Percentiles rank a stretch among this genome's conserved stretches.
Evolutionary conservation across 2,797 vertebrate species (phyloP).

Genomic region (Gallirallus australis): DNA sequence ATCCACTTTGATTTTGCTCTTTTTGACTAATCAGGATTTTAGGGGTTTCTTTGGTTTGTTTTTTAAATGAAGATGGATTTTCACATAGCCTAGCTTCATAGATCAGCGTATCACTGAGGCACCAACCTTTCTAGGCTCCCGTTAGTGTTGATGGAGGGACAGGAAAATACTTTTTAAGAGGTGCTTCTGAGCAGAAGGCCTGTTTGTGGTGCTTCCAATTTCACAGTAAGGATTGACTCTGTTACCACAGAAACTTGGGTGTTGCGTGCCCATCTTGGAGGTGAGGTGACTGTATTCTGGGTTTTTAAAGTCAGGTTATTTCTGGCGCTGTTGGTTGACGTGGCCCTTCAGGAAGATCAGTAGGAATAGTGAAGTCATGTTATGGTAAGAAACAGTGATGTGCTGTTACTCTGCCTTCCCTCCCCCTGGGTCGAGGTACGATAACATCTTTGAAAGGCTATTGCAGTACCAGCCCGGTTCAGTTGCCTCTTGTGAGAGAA

Average conservation of each 20-base stretch:
- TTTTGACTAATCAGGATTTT: background rate
- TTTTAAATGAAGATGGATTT: background rate
- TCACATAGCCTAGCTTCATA: background rate
- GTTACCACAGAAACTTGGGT: background rate
- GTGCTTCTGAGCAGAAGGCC: background rate
- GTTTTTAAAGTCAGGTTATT: background rate
- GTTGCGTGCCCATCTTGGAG: rapidly evolving
- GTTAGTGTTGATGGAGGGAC: background rate
- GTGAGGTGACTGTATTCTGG: background rate
- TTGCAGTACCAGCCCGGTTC: background rate
- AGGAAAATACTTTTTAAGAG: background rate
- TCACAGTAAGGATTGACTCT: background rate
- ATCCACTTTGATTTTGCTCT: background rate
- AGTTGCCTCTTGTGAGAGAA: background rate
- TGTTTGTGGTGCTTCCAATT: background rate
- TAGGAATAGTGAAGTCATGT: rapidly evolving
- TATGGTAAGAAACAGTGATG: background rate
- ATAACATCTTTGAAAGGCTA: background rate
- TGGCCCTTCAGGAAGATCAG: background rate
- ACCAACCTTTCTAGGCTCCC: background rate
- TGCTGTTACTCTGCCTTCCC: rapidly evolving
- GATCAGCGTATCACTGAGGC: background rate
- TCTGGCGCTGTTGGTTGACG: background rate
- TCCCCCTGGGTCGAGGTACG: rapidly evolving
- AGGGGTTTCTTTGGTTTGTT: no score